Evolutionary conservation across 2,797 vertebrate genomes (phyloP).

Genomic region (Betta splendens): DNA sequence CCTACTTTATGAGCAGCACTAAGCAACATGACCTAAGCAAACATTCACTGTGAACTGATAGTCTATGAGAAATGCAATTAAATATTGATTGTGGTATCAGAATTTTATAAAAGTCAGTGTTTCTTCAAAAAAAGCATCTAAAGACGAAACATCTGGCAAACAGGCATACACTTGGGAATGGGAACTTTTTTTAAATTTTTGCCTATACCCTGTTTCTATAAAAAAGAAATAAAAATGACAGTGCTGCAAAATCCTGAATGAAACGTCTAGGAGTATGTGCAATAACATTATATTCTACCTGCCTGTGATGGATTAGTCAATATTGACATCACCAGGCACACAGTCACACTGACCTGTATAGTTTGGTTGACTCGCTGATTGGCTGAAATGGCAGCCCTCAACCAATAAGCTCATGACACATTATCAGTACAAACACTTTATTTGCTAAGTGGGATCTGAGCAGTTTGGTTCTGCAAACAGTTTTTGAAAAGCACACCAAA

Average conservation of each 20-base stretch:
- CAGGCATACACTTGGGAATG: background rate
- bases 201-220: background rate
- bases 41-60: constrained; percentile 15
- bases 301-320: constrained; percentile 42
- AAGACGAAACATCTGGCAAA: background rate
- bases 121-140: background rate
- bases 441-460: constrained; percentile 47
- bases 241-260: constrained; percentile 1
- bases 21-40: constrained; percentile 45
- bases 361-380: constrained; percentile 31
- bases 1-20: constrained; percentile 26
- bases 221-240: background rate
- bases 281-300: constrained; percentile 3
- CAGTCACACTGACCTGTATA: constrained; percentile 48
- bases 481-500: constrained; percentile 19
- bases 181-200: background rate
- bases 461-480: no score
- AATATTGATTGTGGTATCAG: background rate
- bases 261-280: background rate
- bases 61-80: background rate
- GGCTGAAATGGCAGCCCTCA: constrained; percentile 31
- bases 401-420: constrained; percentile 61
- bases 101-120: background rate
- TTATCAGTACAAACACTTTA: constrained; percentile 50
- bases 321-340: constrained; percentile 36